Evolutionary conservation across 2,797 vertebrate genomes (phyloP).

Genomic region (Siniperca obscura): DNA sequence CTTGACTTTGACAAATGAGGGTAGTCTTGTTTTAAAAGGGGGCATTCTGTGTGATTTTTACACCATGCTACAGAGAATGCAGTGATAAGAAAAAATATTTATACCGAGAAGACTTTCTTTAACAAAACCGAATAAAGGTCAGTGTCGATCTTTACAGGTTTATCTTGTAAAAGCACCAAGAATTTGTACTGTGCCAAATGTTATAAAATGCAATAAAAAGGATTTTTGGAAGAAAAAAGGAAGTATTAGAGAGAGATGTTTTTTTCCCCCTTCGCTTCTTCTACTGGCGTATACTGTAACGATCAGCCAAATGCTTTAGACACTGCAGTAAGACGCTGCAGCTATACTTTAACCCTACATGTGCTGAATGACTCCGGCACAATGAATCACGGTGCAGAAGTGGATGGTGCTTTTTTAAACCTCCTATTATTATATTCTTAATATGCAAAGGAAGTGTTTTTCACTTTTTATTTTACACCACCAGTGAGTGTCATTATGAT

Average conservation of each 20-base stretch:
- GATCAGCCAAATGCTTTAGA: conserved; percentile 86
- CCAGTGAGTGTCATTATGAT: conserved; percentile 27
- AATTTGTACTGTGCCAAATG: conserved; percentile 97
- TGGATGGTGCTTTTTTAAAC: conserved; percentile 70
- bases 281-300: conserved; percentile 84
- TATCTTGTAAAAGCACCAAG: conserved; percentile 92
- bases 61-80: conserved; percentile 89
- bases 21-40: conserved; percentile 86
- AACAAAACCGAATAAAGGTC: conserved; percentile 85
- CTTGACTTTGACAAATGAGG: conserved; percentile 87
- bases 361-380: conserved; percentile 78
- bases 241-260: conserved; percentile 75
- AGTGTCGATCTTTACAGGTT: conserved; percentile 91
- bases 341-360: conserved; percentile 88
- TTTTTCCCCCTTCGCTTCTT: conserved; percentile 67
- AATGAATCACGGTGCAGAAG: conserved; percentile 79
- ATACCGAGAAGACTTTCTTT: conserved; percentile 91
- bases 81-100: conserved; percentile 88
- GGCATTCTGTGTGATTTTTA: conserved; percentile 90
- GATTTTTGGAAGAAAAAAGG: conserved; percentile 86
- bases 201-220: conserved; percentile 96
- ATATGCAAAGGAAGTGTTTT: conserved; percentile 11
- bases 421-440: conserved; percentile 9
- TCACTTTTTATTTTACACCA: conserved; percentile 16
- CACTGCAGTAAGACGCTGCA: conserved; percentile 92